These are phyloP conservation scores for Proisotoma minuta DNA, from an alignment of 2,888 invertebrate species.

Conservation along the genomic window DNA sequence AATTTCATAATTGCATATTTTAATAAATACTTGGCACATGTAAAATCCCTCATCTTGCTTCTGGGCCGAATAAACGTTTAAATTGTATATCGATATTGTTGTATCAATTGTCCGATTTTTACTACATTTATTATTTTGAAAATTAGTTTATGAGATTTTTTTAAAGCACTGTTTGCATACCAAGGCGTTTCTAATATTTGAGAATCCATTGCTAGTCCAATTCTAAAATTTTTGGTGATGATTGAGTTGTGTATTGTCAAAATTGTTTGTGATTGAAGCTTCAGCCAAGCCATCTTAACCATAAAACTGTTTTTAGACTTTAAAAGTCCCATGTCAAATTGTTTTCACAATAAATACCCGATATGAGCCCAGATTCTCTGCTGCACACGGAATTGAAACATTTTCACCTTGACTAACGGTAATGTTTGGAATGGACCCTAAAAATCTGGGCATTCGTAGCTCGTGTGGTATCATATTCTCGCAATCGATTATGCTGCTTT, in stretches of 20 bases:
- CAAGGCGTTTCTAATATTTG: constrained; percentile 5
- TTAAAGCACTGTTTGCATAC: neutral
- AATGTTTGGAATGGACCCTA: constrained; percentile 8
- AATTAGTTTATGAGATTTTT: neutral
- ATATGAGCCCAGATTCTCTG: constrained; percentile 1
- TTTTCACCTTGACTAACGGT: constrained; percentile 1
- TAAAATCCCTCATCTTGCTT: constrained; percentile 4
- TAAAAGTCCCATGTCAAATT: neutral
- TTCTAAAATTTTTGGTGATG: constrained; percentile 1
- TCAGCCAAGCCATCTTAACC: constrained; percentile 12
- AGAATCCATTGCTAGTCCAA: constrained; percentile 5
- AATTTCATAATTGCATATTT: neutral
- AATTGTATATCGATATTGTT: constrained; percentile 6
- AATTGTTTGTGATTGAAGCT: constrained; percentile 1
- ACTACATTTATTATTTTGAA: neutral
- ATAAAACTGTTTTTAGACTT: too few relatives aligned
- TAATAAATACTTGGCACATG: constrained; percentile 15
- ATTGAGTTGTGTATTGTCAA: constrained; percentile 4
- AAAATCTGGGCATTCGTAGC: neutral
- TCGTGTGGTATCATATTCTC: constrained; percentile 6
- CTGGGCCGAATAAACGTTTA: neutral
- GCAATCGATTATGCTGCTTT: constrained; percentile 10
- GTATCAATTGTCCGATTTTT: constrained; percentile 7
- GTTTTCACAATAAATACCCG: neutral
- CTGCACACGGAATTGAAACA: constrained; percentile 6